Conservation (phyloP, 2,888 invertebrate genomes). For the Eilema sororculum region DNA sequence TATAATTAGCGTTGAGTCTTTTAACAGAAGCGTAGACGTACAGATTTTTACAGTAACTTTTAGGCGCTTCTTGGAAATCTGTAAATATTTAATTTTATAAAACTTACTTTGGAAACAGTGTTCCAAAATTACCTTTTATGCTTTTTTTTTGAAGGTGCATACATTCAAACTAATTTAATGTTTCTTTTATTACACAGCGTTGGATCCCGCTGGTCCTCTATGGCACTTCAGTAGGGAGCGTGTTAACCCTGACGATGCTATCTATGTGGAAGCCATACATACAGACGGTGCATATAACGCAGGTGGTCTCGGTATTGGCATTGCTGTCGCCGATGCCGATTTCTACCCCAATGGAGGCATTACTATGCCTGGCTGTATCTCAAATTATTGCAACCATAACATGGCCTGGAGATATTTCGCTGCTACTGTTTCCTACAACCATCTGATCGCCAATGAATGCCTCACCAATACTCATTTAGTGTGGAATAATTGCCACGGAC, state of each 20-base stretch:
- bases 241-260: constrained; percentile 65
- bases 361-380: constrained; percentile 71
- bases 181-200: constrained; percentile 49
- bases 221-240: constrained; percentile 63
- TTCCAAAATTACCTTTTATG: too few species aligned
- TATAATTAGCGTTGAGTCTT: background rate
- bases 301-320: constrained; percentile 78
- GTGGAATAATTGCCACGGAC: constrained; percentile 64
- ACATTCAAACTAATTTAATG: background rate
- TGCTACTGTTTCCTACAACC: constrained; percentile 65
- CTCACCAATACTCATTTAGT: constrained; percentile 59
- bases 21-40: background rate
- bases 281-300: constrained; percentile 81
- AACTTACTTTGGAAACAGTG: background rate
- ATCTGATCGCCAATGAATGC: constrained; percentile 66
- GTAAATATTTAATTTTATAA: background rate
- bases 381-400: constrained; percentile 70
- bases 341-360: constrained; percentile 88
- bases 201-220: constrained; percentile 74
- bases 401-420: constrained; percentile 73
- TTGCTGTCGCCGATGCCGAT: constrained; percentile 83
- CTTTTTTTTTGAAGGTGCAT: background rate
- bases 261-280: constrained; percentile 73
- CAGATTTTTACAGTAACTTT: background rate
- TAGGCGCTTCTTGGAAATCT: background rate